Evolutionary conservation across 2,113 vertebrate genomes (phyloP), one percentile per base, ranked within the genome.

Genomic region (Suncus etruscus): DNA sequence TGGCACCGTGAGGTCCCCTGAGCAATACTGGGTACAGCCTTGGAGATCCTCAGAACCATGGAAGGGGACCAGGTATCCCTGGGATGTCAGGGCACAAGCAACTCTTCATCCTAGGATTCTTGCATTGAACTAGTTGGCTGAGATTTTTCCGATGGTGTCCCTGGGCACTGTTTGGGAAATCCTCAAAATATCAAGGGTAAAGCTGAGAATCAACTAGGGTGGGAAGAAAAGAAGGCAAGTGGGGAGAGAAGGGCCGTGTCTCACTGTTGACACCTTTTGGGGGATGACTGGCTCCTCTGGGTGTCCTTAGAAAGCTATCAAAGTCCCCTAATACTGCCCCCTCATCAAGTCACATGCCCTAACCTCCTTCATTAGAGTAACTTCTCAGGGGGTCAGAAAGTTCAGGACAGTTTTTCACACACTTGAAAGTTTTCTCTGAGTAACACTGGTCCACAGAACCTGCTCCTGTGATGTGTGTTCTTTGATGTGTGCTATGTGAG

Each of bases 191-290:
- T 61, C 18, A 61, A 20, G 58, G 58, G 58, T 61, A 20, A 61
- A 61, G 18, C 18, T 61, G 58, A 16, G 58, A 61, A 6, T 16
- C 58, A 61, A 16, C 10, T 0, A 3, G 31, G 45, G 16, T 5
- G 31, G 63, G 73, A 50, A 39, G 69, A n/a, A 18, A 32, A 31
- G 31, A 39, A 61, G 47, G 11, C 25, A 29, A 32, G 65, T 20
- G n/a, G 68, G 24, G 25, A 4, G 66, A n/a, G 58, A 61, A 29
- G 15, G 25, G 20, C 39, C 5, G 39, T 39, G 50, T 1, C 9
- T 82, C 51, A 39, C 7, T 76, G 4, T 22, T 5, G 29, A 48
- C 12, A n/a, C 3, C 68, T 79, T 39, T n/a, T 73, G 47, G 61
- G n/a, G 61, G n/a, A 68, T 32, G 25, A 24, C 32, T 76, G 4